Base-by-base conservation (phyloP, 2,888 invertebrate genomes). In the Andrena bicolor region DNA sequence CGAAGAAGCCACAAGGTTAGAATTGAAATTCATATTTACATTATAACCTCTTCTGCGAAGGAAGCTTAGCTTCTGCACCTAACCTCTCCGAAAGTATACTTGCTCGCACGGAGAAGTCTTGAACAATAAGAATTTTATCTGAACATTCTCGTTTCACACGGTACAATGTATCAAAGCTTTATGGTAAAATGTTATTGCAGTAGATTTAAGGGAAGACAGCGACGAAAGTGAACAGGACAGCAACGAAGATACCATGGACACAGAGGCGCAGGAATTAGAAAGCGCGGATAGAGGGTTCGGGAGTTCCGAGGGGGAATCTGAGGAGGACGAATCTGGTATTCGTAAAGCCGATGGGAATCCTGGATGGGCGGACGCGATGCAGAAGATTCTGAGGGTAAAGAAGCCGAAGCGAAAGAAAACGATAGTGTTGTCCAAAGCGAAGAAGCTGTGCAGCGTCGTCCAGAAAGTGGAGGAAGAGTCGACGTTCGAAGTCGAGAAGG, bases 361-460 rank as follows among this genome's bases (percentile, higher is more conserved):
- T 83, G 97, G 96, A 2, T 98, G 98, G 98, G 98, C 97, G 1
- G 96, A 98, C 94, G 97, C 97, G 0, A 96, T 98, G 91, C 95
- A 96, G 7, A 97, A 97, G 94, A 97, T 98, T 85, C 94, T 98
- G 30, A 96, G 95, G 79, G 95, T 96, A 1, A 96, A 95, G 35
- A 97, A 97, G 92, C 97, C 97, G 0, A 97, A 96, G 93, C 95
- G 95, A 58, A 97, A 97, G 89, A 97, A 97, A 92, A 95, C 96
- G 0, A 94, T 97, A 72, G 97, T 98, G 0, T 93, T 98, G 51
- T 97, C 97, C 0, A 96, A 97, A 91, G 98, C 98, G 0, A 98
- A 97, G 91, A 97, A 97, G 93, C 92, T 96, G 74, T 95, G 95
- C 4, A 96, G 96, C 70, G 91, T 94, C 72, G 91, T 94, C 16